Percentiles rank a stretch among this genome's conserved stretches.
These are phyloP conservation scores for Drosophila kanapiae DNA, from an alignment of 1,140 invertebrate species.

Conservation along the genomic window DNA sequence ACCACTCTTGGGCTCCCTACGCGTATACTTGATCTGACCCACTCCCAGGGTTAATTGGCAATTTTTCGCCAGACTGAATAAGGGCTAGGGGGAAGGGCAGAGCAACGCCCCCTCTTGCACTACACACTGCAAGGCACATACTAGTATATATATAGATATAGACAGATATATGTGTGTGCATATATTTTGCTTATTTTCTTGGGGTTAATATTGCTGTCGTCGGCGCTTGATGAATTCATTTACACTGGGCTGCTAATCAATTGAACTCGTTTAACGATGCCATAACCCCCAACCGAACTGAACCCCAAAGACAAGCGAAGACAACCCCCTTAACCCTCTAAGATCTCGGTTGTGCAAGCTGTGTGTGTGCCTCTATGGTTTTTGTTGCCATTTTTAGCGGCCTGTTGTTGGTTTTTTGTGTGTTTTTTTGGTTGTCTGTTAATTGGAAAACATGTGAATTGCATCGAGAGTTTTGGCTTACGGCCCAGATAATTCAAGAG, in stretches of 20 bases:
- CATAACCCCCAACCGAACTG: constrained; percentile 18
- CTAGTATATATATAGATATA: neutral
- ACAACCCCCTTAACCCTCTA: constrained; percentile 19
- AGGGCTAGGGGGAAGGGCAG: neutral
- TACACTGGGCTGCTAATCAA: constrained; percentile 77
- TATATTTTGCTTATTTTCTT: constrained; percentile 12
- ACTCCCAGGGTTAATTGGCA: constrained; percentile 51
- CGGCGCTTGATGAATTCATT: constrained; percentile 72
- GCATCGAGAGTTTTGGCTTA: constrained; percentile 43
- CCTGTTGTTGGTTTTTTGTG: constrained; percentile 8
- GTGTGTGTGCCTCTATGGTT: neutral
- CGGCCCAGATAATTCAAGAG: constrained; percentile 40
- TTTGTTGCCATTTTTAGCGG: constrained; percentile 43
- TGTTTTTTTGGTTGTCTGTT: constrained; percentile 34
- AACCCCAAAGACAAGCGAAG: neutral
- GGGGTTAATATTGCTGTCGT: constrained; percentile 32
- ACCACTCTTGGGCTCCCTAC: constrained; percentile 11
- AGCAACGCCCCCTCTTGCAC: constrained; percentile 33
- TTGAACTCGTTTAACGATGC: constrained; percentile 69
- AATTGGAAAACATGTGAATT: constrained; percentile 41
- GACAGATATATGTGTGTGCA: neutral
- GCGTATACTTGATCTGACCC: constrained; percentile 38
- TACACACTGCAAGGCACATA: constrained; percentile 23
- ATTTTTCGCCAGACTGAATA: constrained; percentile 39
- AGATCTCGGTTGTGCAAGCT: constrained; percentile 13